Evolutionary conservation across 2,888 invertebrate genomes (phyloP).

Genomic region (Hyalella azteca): DNA sequence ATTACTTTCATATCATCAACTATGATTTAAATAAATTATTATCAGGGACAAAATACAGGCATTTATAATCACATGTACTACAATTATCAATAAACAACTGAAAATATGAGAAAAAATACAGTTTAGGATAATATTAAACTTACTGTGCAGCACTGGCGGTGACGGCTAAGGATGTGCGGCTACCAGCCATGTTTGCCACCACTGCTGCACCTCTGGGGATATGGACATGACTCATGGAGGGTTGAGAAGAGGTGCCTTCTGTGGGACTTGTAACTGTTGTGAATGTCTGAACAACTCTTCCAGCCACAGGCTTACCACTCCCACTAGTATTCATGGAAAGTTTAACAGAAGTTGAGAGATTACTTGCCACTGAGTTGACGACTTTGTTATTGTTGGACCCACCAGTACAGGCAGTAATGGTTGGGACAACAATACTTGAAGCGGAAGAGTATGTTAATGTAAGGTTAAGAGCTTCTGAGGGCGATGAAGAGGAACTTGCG

Average conservation of each 20-base stretch:
- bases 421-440: not conserved
- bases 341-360: conserved; percentile 3
- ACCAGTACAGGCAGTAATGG: not conserved
- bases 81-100: not conserved
- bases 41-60: no score
- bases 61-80: not conserved
- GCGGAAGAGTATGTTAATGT: not conserved
- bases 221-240: conserved; percentile 40
- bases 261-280: not conserved
- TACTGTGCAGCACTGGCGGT: conserved; percentile 33
- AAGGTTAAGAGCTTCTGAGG: not conserved
- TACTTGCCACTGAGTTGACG: not conserved
- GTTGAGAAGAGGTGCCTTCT: not conserved
- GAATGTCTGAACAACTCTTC: conserved; percentile 16
- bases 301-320: not conserved
- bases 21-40: no score
- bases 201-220: conserved; percentile 57
- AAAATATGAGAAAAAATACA: not conserved
- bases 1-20: no score
- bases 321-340: not conserved
- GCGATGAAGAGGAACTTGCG: not conserved
- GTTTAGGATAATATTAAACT: not conserved
- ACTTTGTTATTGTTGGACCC: not conserved
- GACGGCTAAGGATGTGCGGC: conserved; percentile 33
- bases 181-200: conserved; percentile 56